These are phyloP conservation scores for Pseudomyrmex flavicornis DNA, from an alignment of 1,140 invertebrate genomes.

Conservation along the genomic window DNA sequence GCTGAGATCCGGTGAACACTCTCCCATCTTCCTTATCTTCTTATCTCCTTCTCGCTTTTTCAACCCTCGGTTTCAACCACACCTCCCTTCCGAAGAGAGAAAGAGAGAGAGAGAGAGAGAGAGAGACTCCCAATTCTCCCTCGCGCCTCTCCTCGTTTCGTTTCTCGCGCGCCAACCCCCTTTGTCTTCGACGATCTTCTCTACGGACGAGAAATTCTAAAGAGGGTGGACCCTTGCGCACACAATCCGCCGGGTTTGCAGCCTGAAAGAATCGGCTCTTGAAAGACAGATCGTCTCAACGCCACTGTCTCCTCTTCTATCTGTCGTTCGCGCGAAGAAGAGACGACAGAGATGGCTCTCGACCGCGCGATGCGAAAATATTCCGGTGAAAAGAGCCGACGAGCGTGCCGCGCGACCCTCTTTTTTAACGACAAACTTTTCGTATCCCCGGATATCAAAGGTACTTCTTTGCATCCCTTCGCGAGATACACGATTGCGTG, in stretches of 20 bases:
- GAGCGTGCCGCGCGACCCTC: slow-evolving; percentile 44
- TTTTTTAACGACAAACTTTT: slow-evolving; percentile 31
- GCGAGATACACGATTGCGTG: slow-evolving; percentile 13
- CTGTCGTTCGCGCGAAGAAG: slow-evolving; percentile 9
- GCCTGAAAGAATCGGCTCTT: slow-evolving; percentile 76
- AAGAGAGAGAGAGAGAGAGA: no score
- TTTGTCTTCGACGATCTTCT: slow-evolving; percentile 76
- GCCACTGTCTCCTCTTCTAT: slow-evolving; percentile 19
- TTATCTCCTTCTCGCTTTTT: slow-evolving; percentile 57
- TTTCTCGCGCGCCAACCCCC: slow-evolving; percentile 67
- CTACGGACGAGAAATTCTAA: slow-evolving; percentile 79
- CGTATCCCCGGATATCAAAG: slow-evolving; percentile 61
- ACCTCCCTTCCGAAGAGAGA: neutral
- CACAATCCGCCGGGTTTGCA: slow-evolving; percentile 78
- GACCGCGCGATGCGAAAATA: slow-evolving; percentile 63
- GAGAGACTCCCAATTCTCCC: slow-evolving; percentile 17
- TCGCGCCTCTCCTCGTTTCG: slow-evolving; percentile 50
- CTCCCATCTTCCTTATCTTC: slow-evolving; percentile 87
- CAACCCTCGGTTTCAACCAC: slow-evolving; percentile 24
- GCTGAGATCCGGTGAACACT: slow-evolving; percentile 93
- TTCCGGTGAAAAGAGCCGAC: slow-evolving; percentile 42
- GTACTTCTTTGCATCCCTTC: slow-evolving; percentile 12
- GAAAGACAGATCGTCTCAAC: slow-evolving; percentile 68
- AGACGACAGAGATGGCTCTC: slow-evolving; percentile 7
- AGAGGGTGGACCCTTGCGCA: slow-evolving; percentile 76